These are phyloP conservation scores for Chalcosyrphus nemorum DNA, from an alignment of 2,888 invertebrate genomes.

Conservation along the genomic window DNA sequence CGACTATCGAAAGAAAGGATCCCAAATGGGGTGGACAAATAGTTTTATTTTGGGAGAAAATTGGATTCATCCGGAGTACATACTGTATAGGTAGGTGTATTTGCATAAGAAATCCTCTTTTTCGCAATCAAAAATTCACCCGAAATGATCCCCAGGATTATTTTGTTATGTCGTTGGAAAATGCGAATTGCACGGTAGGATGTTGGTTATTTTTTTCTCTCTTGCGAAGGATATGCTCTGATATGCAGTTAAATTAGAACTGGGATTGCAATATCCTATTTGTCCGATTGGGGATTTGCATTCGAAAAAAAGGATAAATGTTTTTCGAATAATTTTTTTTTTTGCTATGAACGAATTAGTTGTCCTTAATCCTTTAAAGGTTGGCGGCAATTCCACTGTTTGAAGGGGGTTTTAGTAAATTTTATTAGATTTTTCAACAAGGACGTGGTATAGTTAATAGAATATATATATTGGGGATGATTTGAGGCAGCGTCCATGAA, in stretches of 20 bases:
- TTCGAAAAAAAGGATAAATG: background rate
- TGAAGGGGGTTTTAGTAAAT: no score
- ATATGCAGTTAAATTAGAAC: slow-evolving; percentile 10
- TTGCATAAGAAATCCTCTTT: background rate
- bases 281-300: slow-evolving; percentile 15
- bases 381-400: background rate
- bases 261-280: slow-evolving; percentile 9
- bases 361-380: background rate
- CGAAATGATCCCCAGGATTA: background rate
- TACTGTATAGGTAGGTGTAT: no score
- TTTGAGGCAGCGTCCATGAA: no score
- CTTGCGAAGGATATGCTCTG: background rate
- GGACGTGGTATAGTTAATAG: no score
- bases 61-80: background rate
- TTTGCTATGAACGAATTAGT: no score
- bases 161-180: background rate
- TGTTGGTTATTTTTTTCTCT: background rate
- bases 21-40: background rate
- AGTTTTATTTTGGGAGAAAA: background rate
- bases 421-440: no score
- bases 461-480: no score
- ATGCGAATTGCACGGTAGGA: background rate
- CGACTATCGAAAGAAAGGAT: background rate
- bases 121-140: background rate
- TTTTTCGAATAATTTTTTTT: background rate